A percentile compares a stretch with the other conserved stretches of the same genome.
phyloP scores from a whole-genome alignment of 1,140 invertebrate species.

The Hycleus cichorii region DNA sequence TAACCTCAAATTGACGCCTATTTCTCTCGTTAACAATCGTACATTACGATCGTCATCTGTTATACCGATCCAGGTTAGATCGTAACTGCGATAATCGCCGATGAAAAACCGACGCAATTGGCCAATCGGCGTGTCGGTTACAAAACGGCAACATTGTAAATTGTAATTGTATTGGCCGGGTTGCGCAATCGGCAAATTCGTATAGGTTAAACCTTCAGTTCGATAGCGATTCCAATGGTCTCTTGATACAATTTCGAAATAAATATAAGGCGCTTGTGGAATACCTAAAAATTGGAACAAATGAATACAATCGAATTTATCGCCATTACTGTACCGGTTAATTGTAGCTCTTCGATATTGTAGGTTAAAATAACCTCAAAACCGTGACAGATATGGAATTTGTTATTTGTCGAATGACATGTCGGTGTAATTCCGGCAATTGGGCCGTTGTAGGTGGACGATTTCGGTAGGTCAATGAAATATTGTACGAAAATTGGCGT shows the following conservation, averaged over 20 bases:
- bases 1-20: background rate
- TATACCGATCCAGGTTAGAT: slow-evolving; percentile 28
- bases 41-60: slow-evolving; percentile 19
- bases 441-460: slow-evolving; percentile 15
- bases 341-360: slow-evolving; percentile 18
- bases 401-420: slow-evolving; percentile 17
- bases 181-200: slow-evolving; percentile 25
- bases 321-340: background rate
- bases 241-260: slow-evolving; percentile 36
- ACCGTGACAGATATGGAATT: slow-evolving; percentile 25
- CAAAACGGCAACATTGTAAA: slow-evolving; percentile 31
- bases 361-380: slow-evolving; percentile 31
- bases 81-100: slow-evolving; percentile 31
- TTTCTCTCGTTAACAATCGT: background rate
- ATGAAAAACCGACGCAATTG: slow-evolving; percentile 34
- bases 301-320: no score
- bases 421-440: slow-evolving; percentile 30
- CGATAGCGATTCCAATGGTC: slow-evolving; percentile 31
- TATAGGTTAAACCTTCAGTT: slow-evolving; percentile 34
- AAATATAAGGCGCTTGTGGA: slow-evolving; percentile 27
- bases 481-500: slow-evolving; percentile 30
- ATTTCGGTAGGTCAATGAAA: slow-evolving; percentile 27
- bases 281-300: slow-evolving; percentile 12
- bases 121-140: slow-evolving; percentile 8
- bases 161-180: slow-evolving; percentile 26